Conservation (phyloP, 2,888 invertebrate genomes). For the Limulus polyphemus region DNA sequence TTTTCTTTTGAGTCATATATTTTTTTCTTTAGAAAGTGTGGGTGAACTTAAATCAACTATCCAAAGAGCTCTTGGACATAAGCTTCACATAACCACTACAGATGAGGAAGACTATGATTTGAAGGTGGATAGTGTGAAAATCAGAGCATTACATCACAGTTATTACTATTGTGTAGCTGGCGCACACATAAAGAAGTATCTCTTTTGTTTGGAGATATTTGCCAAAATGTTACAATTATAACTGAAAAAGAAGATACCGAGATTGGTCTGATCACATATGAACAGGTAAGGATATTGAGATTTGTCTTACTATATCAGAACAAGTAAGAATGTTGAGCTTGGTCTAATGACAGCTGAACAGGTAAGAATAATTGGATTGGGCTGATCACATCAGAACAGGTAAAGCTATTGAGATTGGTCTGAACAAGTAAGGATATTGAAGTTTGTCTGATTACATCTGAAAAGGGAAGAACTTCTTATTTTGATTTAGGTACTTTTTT, state of each 20-base stretch:
- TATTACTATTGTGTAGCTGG: constrained; percentile 88
- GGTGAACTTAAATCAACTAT: constrained; percentile 14
- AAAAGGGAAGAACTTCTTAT: too few species aligned
- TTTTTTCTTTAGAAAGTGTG: constrained; percentile 9
- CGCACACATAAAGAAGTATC: constrained; percentile 75
- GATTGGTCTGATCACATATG: not conserved
- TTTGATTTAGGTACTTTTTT: too few species aligned
- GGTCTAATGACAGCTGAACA: too few species aligned
- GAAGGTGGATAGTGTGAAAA: constrained; percentile 16
- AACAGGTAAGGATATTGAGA: too few species aligned
- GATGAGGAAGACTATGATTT: constrained; percentile 5
- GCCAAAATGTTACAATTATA: constrained; percentile 3
- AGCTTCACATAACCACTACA: constrained; percentile 11
- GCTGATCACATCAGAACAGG: too few species aligned
- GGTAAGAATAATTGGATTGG: too few species aligned
- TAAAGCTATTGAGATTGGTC: too few species aligned
- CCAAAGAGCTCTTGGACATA: constrained; percentile 14
- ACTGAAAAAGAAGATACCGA: constrained; percentile 3
- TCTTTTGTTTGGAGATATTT: constrained; percentile 35
- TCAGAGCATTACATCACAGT: constrained; percentile 53
- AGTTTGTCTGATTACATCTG: too few species aligned
- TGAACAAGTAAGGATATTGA: too few species aligned
- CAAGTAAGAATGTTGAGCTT: too few species aligned
- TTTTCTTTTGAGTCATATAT: not conserved
- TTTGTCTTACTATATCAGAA: too few species aligned